Evolutionary conservation across 2,797 vertebrate species (phyloP).

Genomic region (Gambelia wislizenii): DNA sequence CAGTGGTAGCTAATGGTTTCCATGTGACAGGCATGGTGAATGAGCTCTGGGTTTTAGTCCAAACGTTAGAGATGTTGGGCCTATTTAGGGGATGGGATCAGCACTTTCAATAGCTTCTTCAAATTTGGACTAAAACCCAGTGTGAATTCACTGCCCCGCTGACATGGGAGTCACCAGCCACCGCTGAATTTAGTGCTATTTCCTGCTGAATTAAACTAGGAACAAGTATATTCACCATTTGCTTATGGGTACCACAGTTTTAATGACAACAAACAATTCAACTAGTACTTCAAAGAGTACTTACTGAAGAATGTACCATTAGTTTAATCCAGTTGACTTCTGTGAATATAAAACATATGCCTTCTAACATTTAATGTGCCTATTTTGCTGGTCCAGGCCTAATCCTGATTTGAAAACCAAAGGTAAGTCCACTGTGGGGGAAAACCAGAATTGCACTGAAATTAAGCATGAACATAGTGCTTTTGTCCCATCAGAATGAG

Average conservation of each 20-base stretch:
- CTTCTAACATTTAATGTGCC: background rate
- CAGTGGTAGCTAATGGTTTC: no score
- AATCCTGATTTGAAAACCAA: slow-evolving; percentile 43
- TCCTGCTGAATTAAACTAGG: slow-evolving; percentile 26
- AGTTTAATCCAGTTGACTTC: slow-evolving; percentile 44
- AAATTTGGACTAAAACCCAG: no score
- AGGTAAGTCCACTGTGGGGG: slow-evolving; percentile 26
- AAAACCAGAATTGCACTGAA: slow-evolving; percentile 41
- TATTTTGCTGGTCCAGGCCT: slow-evolving; percentile 45
- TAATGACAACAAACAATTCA: background rate
- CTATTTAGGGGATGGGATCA: no score
- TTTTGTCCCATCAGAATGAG: slow-evolving; percentile 59
- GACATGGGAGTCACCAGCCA: no score
- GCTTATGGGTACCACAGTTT: slow-evolving; percentile 49
- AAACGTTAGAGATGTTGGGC: no score
- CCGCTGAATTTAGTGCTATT: background rate
- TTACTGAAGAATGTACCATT: rapidly evolving
- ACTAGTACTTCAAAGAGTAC: background rate
- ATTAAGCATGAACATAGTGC: slow-evolving; percentile 53
- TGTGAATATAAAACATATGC: slow-evolving; percentile 27
- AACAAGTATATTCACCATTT: slow-evolving; percentile 49
- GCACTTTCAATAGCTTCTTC: no score
- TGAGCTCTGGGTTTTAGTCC: no score
- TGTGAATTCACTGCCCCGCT: no score
- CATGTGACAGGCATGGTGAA: no score